These are phyloP conservation scores for Drosophila nasuta DNA, from an alignment of 1,140 invertebrate species.

Conservation along the genomic window DNA sequence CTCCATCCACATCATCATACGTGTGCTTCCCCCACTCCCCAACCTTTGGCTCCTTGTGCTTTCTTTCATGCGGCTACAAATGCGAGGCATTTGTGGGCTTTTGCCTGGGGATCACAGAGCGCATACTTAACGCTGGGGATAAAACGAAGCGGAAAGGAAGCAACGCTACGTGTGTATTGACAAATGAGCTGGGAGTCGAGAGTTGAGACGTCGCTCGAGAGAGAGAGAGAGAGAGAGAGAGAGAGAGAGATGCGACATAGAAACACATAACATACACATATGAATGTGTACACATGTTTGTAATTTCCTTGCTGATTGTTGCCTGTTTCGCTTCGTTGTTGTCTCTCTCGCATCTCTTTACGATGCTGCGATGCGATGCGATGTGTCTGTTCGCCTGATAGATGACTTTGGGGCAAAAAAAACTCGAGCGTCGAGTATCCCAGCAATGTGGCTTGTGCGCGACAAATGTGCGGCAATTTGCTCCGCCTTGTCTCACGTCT, in stretches of 20 bases:
- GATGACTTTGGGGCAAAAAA: conserved; percentile 24
- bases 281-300: conserved; percentile 67
- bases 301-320: conserved; percentile 76
- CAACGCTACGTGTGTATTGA: conserved; percentile 46
- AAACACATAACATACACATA: conserved; percentile 10
- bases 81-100: conserved; percentile 39
- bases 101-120: conserved; percentile 37
- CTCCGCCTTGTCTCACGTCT: neutral
- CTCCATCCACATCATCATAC: conserved; percentile 13
- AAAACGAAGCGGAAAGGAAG: conserved; percentile 47
- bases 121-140: conserved; percentile 32
- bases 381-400: conserved; percentile 19
- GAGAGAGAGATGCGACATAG: neutral
- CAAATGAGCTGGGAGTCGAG: conserved; percentile 46
- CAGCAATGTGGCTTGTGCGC: conserved; percentile 27
- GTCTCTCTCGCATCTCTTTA: conserved; percentile 17
- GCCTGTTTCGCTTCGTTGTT: conserved; percentile 46
- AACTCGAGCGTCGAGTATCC: conserved; percentile 17
- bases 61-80: conserved; percentile 36
- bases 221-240: neutral
- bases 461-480: conserved; percentile 52
- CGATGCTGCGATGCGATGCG: no score
- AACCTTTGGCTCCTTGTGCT: conserved; percentile 2
- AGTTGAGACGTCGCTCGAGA: neutral
- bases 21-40: conserved; percentile 25